These are phyloP conservation scores for Anastatus disparis DNA, from an alignment of 1,140 invertebrate species.

Conservation along the genomic window DNA sequence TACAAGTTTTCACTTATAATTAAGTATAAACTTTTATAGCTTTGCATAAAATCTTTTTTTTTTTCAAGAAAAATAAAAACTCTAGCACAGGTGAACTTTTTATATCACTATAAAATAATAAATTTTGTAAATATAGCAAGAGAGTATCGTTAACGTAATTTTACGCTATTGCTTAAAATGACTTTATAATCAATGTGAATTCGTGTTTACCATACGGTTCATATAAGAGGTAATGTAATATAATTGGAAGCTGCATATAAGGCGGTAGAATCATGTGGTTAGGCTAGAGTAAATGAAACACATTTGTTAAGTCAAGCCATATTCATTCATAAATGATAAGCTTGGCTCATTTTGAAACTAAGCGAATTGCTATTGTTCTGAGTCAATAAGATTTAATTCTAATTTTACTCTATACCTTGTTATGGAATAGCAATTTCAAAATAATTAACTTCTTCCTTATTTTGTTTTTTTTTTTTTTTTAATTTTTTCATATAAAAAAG, in stretches of 20 bases:
- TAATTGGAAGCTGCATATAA: conserved; percentile 40
- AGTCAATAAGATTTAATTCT: too few species aligned
- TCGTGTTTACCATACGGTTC: conserved; percentile 43
- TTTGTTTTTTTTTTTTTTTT: too few species aligned
- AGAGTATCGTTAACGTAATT: conserved; percentile 11
- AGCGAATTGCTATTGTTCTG: neutral
- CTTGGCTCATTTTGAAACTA: neutral
- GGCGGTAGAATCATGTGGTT: conserved; percentile 23
- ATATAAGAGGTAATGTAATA: conserved; percentile 38
- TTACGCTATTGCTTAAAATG: conserved; percentile 24
- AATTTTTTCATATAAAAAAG: too few species aligned
- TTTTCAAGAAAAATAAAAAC: too few species aligned
- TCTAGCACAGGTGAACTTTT: too few species aligned
- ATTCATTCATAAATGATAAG: neutral
- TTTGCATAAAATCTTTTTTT: too few species aligned
- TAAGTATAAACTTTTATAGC: too few species aligned
- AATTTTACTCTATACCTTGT: too few species aligned
- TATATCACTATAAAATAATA: neutral
- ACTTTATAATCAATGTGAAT: conserved; percentile 35
- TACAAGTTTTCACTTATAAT: too few species aligned
- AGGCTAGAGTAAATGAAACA: conserved; percentile 6
- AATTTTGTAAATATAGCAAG: neutral
- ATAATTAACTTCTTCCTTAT: neutral
- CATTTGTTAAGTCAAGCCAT: neutral
- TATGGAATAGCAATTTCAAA: too few species aligned